Evolutionary conservation across 2,888 invertebrate species (phyloP), one percentile per base, ranked within the genome.

Genomic region (Agrochola macilenta): DNA sequence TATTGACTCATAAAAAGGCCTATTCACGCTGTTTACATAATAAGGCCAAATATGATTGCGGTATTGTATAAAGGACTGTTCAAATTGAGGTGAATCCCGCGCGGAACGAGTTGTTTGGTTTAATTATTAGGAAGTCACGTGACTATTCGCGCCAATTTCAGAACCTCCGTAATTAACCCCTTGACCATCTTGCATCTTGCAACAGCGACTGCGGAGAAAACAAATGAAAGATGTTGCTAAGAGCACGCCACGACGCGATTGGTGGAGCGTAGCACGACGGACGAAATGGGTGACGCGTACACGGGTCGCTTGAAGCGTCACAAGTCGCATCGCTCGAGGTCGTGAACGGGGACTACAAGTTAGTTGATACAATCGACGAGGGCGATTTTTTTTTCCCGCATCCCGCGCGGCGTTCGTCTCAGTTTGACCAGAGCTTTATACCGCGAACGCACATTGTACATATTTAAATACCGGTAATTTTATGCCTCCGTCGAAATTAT

Each of bases 1-100:
- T 76, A 83, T 73, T 68, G 72, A 76, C 69, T 49, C 35, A 66
- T 84, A 73, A 83, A 82, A 84, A 76, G 30, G 63, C 63, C 26
- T 66, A 72, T 64, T 74, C 30, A 63, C n/a, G 66, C 14, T 83
- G 73, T 83, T 80, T 66, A 49, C 54, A 20, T 52, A 80, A 84
- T 84, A 61, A 84, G 52, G 26, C 26, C 35, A 49, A 63, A 52
- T 57, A 69, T 77, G 52, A 69, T 71, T 77, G 61, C 58, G 77
- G 77, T 43, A 72, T 73, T 72, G 64, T 75, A 35, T 54, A 69
- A 69, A 69, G 69, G 35, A 11, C 17, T 35, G 69, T n/a, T n/a
- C 54, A 69, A 69, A 69, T 17, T n/a, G n/a, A 17, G 54, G 17
- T 35, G 17, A 23, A 30, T 5, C 5, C 30, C 30, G 23, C 35